Evolutionary conservation across 2,113 vertebrate genomes (phyloP).

Genomic region (Leptocoma aspasia): DNA sequence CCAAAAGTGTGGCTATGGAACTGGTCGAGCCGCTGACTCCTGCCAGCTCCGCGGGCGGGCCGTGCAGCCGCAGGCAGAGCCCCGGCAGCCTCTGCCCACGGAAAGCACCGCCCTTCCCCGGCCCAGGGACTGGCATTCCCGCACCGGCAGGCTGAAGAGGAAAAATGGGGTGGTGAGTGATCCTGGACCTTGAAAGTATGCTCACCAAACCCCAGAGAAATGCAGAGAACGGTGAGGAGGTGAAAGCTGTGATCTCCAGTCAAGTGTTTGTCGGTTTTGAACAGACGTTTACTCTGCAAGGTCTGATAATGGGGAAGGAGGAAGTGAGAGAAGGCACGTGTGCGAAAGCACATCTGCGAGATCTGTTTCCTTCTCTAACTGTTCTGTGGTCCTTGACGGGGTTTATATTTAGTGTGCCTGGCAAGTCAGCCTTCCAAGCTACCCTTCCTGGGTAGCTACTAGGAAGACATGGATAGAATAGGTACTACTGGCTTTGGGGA

Average conservation of each 20-base stretch:
- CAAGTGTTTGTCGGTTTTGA: neutral
- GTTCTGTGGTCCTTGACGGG: neutral
- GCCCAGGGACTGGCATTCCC: neutral
- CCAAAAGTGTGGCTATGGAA: rapidly evolving
- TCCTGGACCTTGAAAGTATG: neutral
- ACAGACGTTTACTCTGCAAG: neutral
- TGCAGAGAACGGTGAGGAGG: neutral
- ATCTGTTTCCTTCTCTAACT: neutral
- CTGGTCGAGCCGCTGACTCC: rapidly evolving
- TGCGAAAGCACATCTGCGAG: neutral
- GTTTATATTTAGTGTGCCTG: neutral
- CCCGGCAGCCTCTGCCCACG: neutral
- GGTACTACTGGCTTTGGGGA: neutral
- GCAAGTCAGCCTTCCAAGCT: neutral
- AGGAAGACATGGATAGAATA: neutral
- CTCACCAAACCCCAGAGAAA: neutral
- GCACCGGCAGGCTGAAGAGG: neutral
- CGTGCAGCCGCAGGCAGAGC: neutral
- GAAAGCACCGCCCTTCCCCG: neutral
- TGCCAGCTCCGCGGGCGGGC: rapidly evolving
- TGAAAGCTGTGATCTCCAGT: neutral
- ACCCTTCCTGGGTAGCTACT: neutral
- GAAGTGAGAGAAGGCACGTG: conserved; percentile 13
- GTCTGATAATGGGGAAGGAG: neutral
- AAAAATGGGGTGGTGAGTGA: neutral